Conservation (phyloP, 2,888 invertebrate genomes). For the Strigamia crassipes region DNA sequence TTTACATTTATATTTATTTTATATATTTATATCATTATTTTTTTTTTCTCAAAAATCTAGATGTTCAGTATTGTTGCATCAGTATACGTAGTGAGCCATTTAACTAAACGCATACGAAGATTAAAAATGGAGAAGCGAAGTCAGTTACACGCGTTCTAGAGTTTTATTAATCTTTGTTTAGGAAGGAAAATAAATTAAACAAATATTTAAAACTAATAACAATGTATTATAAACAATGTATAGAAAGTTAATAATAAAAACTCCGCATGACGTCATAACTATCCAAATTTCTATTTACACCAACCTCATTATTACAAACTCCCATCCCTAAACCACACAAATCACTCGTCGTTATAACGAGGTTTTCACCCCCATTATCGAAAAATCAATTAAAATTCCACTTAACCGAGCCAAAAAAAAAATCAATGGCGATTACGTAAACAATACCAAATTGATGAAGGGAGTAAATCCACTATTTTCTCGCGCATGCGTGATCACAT, state of each 20-base stretch:
- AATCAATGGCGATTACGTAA: not conserved
- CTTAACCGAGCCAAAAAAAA: not conserved
- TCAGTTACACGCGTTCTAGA: not conserved
- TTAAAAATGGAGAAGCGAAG: constrained; percentile 24
- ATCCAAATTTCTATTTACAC: not conserved
- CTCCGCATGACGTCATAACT: not conserved
- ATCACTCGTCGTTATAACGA: not conserved
- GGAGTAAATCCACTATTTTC: not conserved
- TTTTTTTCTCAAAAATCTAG: too few relatives aligned
- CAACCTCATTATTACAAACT: not conserved
- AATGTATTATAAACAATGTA: not conserved
- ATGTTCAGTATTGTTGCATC: constrained; percentile 19
- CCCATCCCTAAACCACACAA: not conserved
- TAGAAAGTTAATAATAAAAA: constrained; percentile 1
- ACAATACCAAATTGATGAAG: not conserved
- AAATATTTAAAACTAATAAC: not conserved
- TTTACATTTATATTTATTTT: too few relatives aligned
- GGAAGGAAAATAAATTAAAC: not conserved
- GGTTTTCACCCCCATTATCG: not conserved
- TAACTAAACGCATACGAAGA: constrained; percentile 26
- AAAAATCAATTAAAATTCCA: not conserved
- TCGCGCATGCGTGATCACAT: constrained; percentile 19
- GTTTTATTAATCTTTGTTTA: not conserved
- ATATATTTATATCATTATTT: constrained; percentile 14
- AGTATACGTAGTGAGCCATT: constrained; percentile 8